Conservation (phyloP, 2,888 invertebrate species). For the Rosalia funebris region DNA sequence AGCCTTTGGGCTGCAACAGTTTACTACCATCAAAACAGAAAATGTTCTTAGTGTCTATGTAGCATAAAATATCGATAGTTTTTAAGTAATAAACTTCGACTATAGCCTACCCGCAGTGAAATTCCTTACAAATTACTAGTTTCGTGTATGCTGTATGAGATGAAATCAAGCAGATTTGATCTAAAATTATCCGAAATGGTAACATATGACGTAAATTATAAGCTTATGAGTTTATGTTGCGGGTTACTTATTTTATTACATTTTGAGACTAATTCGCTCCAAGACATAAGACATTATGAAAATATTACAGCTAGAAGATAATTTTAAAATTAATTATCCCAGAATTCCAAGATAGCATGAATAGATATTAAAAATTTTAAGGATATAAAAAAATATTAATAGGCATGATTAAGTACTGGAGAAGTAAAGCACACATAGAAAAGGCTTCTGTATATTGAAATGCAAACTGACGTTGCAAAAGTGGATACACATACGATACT, state of each 20-base stretch:
- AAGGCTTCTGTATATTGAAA: no score
- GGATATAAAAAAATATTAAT: no score
- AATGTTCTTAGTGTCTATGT: background rate
- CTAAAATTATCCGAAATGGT: slow-evolving; percentile 25
- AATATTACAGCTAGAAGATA: no score
- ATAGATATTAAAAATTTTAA: no score
- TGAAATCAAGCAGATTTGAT: slow-evolving; percentile 24
- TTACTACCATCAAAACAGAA: background rate
- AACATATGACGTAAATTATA: slow-evolving; percentile 14
- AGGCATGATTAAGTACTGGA: no score
- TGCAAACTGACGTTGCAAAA: no score
- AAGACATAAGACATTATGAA: no score
- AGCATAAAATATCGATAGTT: background rate
- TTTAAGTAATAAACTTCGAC: background rate
- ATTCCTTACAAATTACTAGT: slow-evolving; percentile 11
- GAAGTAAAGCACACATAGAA: no score
- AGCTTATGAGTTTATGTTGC: background rate
- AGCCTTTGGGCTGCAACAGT: slow-evolving; percentile 16
- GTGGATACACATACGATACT: no score
- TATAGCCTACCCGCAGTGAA: background rate
- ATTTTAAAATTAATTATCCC: no score
- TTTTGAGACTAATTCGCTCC: no score
- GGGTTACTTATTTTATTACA: background rate
- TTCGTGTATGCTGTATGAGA: background rate
- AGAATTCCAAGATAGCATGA: no score